A percentile compares a stretch with the other conserved stretches of the same genome.
These are phyloP conservation scores for Hemichromis elongatus DNA, from an alignment of 2,113 vertebrate species.

Conservation along the genomic window DNA sequence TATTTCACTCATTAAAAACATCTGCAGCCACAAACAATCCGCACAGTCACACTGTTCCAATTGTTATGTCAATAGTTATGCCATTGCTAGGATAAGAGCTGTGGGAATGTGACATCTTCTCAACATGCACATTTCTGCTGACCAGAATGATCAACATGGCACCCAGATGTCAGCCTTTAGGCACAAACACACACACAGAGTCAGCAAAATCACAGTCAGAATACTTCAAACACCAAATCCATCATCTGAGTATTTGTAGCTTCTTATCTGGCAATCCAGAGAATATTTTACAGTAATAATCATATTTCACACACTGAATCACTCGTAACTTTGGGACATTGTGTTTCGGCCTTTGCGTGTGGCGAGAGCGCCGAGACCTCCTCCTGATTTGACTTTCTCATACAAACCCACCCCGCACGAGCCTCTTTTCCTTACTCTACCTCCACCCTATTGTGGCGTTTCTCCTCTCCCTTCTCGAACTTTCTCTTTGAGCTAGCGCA, in stretches of 20 bases:
- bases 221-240: slow-evolving; percentile 2
- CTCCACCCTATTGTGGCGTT: slow-evolving; percentile 1
- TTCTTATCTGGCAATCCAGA: slow-evolving; percentile 1
- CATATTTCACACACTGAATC: background rate
- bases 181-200: background rate
- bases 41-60: slow-evolving; percentile 12
- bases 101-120: slow-evolving; percentile 63
- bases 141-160: slow-evolving; percentile 64
- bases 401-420: background rate
- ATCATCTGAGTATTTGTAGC: background rate
- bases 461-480: background rate
- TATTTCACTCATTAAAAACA: background rate
- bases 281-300: slow-evolving; percentile 11
- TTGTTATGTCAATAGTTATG: slow-evolving; percentile 28
- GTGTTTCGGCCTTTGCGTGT: background rate
- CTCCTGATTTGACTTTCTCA: slow-evolving; percentile 9
- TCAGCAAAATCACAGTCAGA: slow-evolving; percentile 5
- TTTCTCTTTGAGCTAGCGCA: background rate
- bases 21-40: background rate
- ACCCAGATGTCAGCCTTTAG: slow-evolving; percentile 69
- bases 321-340: background rate
- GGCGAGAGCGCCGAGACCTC: slow-evolving; percentile 8
- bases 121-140: slow-evolving; percentile 56
- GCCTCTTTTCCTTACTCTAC: background rate
- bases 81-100: slow-evolving; percentile 47